Evolutionary conservation across 2,888 invertebrate species (phyloP).

Genomic region (Cacoxenus indagator): DNA sequence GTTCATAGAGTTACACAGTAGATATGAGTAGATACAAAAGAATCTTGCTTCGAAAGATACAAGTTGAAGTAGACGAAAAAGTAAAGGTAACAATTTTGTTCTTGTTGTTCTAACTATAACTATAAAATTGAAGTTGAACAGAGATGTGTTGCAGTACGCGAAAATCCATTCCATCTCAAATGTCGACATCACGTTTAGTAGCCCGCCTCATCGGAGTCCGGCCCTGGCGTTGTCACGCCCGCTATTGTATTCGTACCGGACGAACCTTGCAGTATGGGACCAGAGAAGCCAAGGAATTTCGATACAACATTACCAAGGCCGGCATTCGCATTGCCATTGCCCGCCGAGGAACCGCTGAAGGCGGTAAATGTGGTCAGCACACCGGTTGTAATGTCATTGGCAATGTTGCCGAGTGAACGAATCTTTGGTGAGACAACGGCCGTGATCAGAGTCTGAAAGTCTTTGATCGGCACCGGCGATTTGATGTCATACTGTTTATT

Average conservation of each 20-base stretch:
- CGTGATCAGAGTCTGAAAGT: conserved; percentile 77
- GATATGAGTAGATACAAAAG: background rate
- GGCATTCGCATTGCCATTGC: conserved; percentile 69
- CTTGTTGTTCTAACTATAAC: conserved; percentile 28
- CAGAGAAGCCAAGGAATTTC: conserved; percentile 69
- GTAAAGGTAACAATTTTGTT: conserved; percentile 31
- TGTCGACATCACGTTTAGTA: conserved; percentile 59
- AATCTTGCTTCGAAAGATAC: too few species aligned
- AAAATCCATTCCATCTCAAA: conserved; percentile 22
- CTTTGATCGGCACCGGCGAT: conserved; percentile 75
- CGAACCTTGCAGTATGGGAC: conserved; percentile 70
- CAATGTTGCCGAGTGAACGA: conserved; percentile 78
- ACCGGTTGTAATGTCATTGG: conserved; percentile 76
- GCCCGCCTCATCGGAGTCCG: conserved; percentile 68
- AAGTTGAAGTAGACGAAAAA: too few species aligned
- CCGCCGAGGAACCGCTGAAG: conserved; percentile 71
- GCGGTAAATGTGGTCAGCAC: conserved; percentile 72
- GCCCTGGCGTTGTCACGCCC: conserved; percentile 60
- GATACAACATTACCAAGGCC: conserved; percentile 69
- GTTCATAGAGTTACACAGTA: background rate
- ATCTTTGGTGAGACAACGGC: conserved; percentile 81
- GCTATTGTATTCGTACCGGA: conserved; percentile 58
- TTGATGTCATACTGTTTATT: conserved; percentile 83
- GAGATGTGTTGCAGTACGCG: too few species aligned
- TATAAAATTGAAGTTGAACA: too few species aligned